Conservation (phyloP, 2,888 invertebrate species). For the Tryphoninae sp. region DNA sequence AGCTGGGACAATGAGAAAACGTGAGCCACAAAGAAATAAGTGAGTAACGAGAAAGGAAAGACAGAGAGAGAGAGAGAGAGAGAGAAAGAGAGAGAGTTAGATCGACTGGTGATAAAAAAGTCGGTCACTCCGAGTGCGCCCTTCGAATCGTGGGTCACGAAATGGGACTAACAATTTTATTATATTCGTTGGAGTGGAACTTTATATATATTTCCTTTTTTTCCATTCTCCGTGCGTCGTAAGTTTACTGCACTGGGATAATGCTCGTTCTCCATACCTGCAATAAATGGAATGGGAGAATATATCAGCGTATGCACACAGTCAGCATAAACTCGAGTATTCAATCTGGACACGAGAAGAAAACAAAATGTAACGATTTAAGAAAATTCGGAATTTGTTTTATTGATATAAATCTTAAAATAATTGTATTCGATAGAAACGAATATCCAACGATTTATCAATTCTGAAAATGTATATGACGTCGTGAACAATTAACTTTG, state of each 20-base stretch:
- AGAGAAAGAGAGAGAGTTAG: constrained; percentile 40
- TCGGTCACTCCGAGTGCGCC: constrained; percentile 72
- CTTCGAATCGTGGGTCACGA: constrained; percentile 62
- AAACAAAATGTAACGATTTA: too few species aligned
- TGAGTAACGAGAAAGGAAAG: constrained; percentile 26
- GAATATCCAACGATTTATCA: too few species aligned
- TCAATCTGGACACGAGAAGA: too few species aligned
- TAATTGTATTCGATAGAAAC: too few species aligned
- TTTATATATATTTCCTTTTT: neutral
- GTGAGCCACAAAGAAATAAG: constrained; percentile 25
- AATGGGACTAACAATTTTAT: constrained; percentile 66
- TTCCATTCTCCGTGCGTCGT: neutral
- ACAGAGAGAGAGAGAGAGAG: constrained; percentile 42
- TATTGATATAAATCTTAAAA: too few species aligned
- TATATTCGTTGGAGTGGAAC: constrained; percentile 33
- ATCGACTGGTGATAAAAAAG: constrained; percentile 70
- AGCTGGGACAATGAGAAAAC: constrained; percentile 32
- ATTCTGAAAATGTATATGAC: too few species aligned
- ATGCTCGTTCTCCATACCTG: constrained; percentile 1
- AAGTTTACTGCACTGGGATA: neutral
- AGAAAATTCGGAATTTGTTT: too few species aligned
- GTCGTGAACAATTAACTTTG: too few species aligned
- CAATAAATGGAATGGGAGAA: constrained; percentile 34
- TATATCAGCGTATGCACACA: neutral
- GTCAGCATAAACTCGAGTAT: too few species aligned